These are phyloP conservation scores for Babylonia areolata DNA, from an alignment of 1,140 invertebrate genomes.

Conservation along the genomic window DNA sequence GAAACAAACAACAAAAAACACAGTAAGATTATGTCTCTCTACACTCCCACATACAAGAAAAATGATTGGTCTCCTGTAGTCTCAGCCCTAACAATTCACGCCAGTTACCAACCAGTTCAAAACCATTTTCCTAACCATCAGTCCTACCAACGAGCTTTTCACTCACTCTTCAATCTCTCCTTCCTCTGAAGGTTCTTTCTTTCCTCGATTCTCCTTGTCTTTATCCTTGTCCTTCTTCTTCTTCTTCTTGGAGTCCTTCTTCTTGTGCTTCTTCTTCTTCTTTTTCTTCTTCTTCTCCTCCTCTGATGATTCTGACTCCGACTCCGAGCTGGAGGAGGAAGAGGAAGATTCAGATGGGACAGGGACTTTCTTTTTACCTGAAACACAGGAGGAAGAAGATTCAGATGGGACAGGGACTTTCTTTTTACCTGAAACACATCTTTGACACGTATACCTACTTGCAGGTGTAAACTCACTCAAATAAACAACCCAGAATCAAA, in stretches of 20 bases:
- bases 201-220: constrained; percentile 56
- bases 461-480: no score
- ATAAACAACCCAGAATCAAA: no score
- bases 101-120: no score
- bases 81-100: no score
- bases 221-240: constrained; percentile 53
- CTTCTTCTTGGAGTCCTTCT: constrained; percentile 53
- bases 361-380: constrained; percentile 31
- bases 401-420: constrained; percentile 4
- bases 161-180: constrained; percentile 49
- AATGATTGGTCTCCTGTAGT: no score
- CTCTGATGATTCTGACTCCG: constrained; percentile 51
- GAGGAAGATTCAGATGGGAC: constrained; percentile 36
- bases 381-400: constrained; percentile 45
- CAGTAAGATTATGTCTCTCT: no score
- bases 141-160: no score
- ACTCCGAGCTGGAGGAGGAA: constrained; percentile 45
- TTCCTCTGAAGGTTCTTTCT: constrained; percentile 58
- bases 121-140: no score
- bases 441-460: not conserved
- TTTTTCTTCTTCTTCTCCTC: constrained; percentile 51
- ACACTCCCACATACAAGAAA: no score
- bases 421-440: constrained; percentile 21
- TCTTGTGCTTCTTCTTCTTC: constrained; percentile 47
- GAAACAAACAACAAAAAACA: no score